Conservation (phyloP, 2,113 vertebrate species). For the Chrysemys picta region DNA sequence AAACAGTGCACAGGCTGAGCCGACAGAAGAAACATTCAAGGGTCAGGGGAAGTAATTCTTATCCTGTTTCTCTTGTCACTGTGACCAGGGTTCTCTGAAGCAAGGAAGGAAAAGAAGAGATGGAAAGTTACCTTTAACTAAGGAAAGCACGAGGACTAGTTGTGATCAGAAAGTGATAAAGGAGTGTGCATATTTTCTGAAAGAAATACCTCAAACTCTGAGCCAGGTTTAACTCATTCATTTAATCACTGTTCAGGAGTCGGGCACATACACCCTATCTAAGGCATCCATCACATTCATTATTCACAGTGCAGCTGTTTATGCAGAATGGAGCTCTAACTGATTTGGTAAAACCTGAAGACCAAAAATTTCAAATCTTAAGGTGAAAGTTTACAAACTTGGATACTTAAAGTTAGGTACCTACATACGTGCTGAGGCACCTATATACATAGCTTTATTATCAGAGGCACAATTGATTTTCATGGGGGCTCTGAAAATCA, state of each 20-base stretch:
- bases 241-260: background rate
- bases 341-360: background rate
- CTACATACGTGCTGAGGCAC: background rate
- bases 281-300: background rate
- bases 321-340: background rate
- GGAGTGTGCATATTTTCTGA: background rate
- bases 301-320: background rate
- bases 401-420: background rate
- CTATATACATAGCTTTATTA: conserved; percentile 7
- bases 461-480: background rate
- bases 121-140: background rate
- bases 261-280: background rate
- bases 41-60: background rate
- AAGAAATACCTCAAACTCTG: background rate
- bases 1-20: background rate
- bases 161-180: background rate
- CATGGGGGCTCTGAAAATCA: background rate
- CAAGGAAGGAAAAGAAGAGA: background rate
- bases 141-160: background rate
- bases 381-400: conserved; percentile 12
- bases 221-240: background rate
- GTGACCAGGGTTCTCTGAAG: background rate
- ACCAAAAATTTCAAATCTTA: background rate
- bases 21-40: background rate
- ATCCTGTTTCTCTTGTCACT: background rate